Evolutionary conservation across 2,797 vertebrate genomes (phyloP).

Genomic region (Synanceia verrucosa): DNA sequence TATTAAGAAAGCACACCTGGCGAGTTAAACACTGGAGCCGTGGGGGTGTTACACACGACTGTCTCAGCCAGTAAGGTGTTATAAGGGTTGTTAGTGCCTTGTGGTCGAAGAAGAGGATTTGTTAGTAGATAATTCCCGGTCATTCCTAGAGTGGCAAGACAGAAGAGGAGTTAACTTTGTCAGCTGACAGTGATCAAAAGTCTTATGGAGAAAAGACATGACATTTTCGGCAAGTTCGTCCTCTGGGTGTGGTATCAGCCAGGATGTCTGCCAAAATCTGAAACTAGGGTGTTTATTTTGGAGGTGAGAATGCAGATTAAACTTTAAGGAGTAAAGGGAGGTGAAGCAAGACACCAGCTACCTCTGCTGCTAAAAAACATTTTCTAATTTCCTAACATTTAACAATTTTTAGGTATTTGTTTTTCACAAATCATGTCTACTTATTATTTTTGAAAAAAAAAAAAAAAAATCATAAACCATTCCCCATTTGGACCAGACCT

Average conservation of each 20-base stretch:
- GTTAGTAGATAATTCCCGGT: slow-evolving; percentile 99
- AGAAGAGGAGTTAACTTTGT: slow-evolving; percentile 69
- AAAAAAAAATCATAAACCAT: slow-evolving; percentile 9
- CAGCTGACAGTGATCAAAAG: slow-evolving; percentile 38
- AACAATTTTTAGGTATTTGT: not conserved
- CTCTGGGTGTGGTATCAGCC: slow-evolving; percentile 9
- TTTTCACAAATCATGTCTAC: slow-evolving; percentile 7
- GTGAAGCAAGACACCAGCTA: not conserved
- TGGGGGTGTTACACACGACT: slow-evolving; percentile 99
- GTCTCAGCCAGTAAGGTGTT: slow-evolving; percentile 99
- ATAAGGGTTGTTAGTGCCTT: slow-evolving; percentile 99
- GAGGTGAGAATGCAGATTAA: slow-evolving; percentile 2
- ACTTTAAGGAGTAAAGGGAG: slow-evolving; percentile 4
- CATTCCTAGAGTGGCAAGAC: slow-evolving; percentile 97
- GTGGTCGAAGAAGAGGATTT: slow-evolving; percentile 99
- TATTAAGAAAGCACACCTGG: slow-evolving; percentile 96
- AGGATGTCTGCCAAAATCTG: not conserved
- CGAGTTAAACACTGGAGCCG: slow-evolving; percentile 99
- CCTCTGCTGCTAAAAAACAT: slow-evolving; percentile 11
- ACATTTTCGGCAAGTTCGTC: slow-evolving; percentile 11
- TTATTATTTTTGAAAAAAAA: slow-evolving; percentile 9
- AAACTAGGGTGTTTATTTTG: slow-evolving; percentile 17
- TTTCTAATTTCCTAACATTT: not conserved
- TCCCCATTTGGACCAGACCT: slow-evolving; percentile 4
- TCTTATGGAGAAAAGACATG: slow-evolving; percentile 44